phyloP scores from a whole-genome alignment of 2,113 vertebrate genomes.

The Platycercus adscitus region DNA sequence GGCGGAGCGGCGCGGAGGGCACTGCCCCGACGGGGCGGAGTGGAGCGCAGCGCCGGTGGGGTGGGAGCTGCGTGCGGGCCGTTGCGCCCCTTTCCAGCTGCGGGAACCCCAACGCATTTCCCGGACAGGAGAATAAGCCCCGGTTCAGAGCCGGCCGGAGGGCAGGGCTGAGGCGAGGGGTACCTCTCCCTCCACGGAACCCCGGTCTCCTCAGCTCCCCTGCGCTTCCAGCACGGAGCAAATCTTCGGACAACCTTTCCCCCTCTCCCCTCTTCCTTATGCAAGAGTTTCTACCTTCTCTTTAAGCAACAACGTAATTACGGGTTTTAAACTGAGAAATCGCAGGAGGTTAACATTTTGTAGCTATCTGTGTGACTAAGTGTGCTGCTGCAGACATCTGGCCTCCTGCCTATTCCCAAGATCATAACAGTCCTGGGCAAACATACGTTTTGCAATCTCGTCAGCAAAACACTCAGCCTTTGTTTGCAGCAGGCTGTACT shows the following conservation, averaged over 20 bases:
- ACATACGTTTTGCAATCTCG: slow-evolving; percentile 65
- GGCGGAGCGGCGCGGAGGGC: background rate
- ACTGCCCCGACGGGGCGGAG: background rate
- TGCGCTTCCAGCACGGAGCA: background rate
- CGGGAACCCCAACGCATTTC: accelerated
- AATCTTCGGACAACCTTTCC: background rate
- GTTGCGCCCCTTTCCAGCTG: accelerated
- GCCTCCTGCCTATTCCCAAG: slow-evolving; percentile 47
- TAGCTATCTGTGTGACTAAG: background rate
- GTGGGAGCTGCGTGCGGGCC: accelerated
- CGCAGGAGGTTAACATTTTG: background rate
- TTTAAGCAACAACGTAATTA: background rate
- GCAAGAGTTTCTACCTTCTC: background rate
- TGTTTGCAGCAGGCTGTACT: slow-evolving; percentile 51
- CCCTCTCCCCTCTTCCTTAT: background rate
- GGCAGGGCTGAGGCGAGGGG: background rate
- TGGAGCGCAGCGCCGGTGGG: background rate
- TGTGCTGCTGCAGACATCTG: background rate
- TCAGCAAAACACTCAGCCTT: slow-evolving; percentile 63
- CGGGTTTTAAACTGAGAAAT: background rate
- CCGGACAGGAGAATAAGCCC: background rate
- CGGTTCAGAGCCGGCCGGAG: background rate
- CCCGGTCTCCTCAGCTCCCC: background rate
- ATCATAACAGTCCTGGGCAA: slow-evolving; percentile 53
- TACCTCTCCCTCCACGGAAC: too few relatives aligned